A percentile compares a stretch with the other conserved stretches of the same genome.
Conservation (phyloP, 2,797 vertebrate species). For the Malurus splendens region DNA sequence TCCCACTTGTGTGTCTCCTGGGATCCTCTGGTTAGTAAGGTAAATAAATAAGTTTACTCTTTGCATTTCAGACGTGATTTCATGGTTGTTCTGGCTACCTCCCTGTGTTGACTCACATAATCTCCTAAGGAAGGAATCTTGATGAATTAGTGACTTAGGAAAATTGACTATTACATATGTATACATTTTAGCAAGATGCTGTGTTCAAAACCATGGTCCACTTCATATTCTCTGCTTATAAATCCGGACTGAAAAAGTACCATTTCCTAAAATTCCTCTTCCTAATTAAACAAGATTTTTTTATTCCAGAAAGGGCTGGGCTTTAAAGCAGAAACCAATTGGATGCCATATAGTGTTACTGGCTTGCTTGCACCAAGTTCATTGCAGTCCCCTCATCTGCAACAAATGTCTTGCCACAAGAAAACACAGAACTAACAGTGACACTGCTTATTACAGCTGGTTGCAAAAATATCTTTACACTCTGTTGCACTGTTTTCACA, state of each 20-base stretch:
- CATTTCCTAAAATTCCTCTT: background rate
- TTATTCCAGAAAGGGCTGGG: background rate
- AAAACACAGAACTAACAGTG: background rate
- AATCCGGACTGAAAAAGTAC: background rate
- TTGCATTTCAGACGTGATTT: background rate
- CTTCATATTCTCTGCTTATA: background rate
- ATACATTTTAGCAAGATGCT: background rate
- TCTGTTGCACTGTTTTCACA: background rate
- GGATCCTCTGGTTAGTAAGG: background rate
- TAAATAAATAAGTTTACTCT: background rate
- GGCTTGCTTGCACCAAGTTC: background rate
- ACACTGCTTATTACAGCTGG: background rate
- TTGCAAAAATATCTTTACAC: background rate
- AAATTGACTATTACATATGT: background rate
- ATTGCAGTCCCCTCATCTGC: background rate
- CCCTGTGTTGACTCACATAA: background rate
- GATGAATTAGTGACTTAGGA: background rate
- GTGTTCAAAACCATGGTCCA: background rate
- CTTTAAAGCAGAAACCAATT: background rate
- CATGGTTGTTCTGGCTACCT: background rate
- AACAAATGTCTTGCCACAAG: background rate
- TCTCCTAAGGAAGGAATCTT: background rate
- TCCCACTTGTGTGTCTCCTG: background rate
- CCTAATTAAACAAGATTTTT: background rate
- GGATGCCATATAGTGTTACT: accelerated